Conservation (phyloP, 2,113 vertebrate genomes). For the Plecotus auritus region DNA sequence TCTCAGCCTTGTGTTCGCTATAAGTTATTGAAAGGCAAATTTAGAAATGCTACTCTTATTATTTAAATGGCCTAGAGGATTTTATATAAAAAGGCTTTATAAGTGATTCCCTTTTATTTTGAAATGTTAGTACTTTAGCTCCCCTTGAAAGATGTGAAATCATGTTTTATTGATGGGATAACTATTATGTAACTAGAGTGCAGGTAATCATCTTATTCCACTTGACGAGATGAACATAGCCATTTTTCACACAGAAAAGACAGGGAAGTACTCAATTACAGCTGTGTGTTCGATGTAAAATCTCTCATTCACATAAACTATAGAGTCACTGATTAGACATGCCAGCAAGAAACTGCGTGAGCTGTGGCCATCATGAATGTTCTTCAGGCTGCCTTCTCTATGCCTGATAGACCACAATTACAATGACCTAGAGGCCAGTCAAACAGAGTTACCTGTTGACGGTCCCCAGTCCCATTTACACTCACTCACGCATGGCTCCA, state of each 20-base stretch:
- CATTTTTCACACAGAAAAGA: slow-evolving; percentile 68
- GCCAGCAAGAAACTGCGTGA: not conserved
- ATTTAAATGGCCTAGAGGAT: slow-evolving; percentile 13
- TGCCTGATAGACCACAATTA: fast-evolving
- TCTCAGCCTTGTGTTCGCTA: not conserved
- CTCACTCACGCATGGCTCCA: not conserved
- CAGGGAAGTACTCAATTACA: slow-evolving; percentile 66
- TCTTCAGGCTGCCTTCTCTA: not conserved
- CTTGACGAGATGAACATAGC: slow-evolving; percentile 67
- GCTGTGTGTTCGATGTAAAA: slow-evolving; percentile 41
- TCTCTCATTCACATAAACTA: slow-evolving; percentile 56
- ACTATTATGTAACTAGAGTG: slow-evolving; percentile 75
- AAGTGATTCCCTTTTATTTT: slow-evolving; percentile 42
- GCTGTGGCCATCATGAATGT: not conserved
- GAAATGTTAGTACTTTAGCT: slow-evolving; percentile 41
- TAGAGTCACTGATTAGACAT: not conserved
- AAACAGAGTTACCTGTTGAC: not conserved
- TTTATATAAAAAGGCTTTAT: slow-evolving; percentile 42
- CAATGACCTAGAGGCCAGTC: not conserved
- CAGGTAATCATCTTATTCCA: slow-evolving; percentile 75
- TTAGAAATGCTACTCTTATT: slow-evolving; percentile 37
- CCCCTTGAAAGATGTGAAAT: slow-evolving; percentile 71
- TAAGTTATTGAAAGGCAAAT: slow-evolving; percentile 29
- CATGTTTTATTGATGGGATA: slow-evolving; percentile 79
- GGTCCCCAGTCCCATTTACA: not conserved